Base-by-base conservation (phyloP, 92 coral and sea anemone species). In the Plumapathes pennacea region DNA sequence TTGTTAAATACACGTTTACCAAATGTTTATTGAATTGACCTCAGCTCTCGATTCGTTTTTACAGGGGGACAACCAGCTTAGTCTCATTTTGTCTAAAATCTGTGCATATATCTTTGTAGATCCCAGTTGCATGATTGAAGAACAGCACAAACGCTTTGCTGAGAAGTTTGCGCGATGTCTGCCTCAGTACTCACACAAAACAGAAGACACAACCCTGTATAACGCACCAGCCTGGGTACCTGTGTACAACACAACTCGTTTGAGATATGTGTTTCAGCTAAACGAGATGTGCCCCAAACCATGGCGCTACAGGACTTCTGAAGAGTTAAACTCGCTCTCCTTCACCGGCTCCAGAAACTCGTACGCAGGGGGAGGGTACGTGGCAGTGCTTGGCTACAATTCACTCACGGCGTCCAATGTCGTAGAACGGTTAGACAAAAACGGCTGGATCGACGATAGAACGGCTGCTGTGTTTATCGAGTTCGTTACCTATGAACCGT, bases 371-470 rank as follows among this genome's bases (percentile, higher is more conserved):
- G 90, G 96, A 12, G 96, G 96, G 10, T 84, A 44, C 50, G 64
- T 88, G 27, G 96, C 96, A 6, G 96, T 83, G 46, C 69, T 88
- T 22, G 96, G 96, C 20, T 88, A 88, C 70, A 84, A 88, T 44
- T 24, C 65, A 0, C 60, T 65, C 21, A 83, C 80, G 37, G 96
- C 96, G 9, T 37, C 25, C 0, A 73, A 73, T 12, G 84, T 78
- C 9, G 49, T 88, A 9, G 47, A 72, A 25, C 62, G 63, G 43
- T 54, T 88, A 24, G 76, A 88, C 60, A 64, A 31, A 11, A 67
- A 84, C 54, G 50, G 64, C 37, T 88, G 96, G 96, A 63, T 88
- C n/a, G 90, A 88, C 46, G 67, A 78, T 54, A 69, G 49, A 37
- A 88, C 86, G 5, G 86, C 67, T 17, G 86, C 80, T 0, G 87